Base-by-base conservation (phyloP, 2,797 vertebrate species). In the Artibeus jamaicensis region DNA sequence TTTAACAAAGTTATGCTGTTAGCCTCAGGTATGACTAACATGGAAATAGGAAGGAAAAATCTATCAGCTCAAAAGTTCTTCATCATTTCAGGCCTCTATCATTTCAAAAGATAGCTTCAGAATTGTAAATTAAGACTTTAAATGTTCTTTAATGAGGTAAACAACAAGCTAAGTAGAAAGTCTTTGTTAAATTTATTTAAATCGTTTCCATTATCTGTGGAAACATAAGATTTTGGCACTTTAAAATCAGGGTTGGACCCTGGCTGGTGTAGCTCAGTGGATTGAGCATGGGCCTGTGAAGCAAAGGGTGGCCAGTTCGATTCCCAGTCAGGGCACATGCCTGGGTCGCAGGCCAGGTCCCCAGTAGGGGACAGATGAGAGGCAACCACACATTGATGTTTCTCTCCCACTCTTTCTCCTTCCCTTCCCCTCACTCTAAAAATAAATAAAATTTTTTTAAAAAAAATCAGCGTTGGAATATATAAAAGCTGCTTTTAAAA, bases 401-500 rank as follows among this genome's bases (percentile, higher is more conserved):
- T 42, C 39, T 42, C 39, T 42, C 39, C 39, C 39, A 42, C 39
- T 42, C 39, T 42, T 42, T 42, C 39, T 42, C 39, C 39, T 42
- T 42, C 39, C 39, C 39, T 42, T 42, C 7, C 39, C 39, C 39
- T 42, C 7, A 39, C 39, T 42, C 39, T 42, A 42, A 42, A 42
- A 42, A 42, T 42, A 42, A 42, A 42, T 42, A 42, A n/a, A n/a
- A 42, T 42, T 4, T 42, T 42, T 42, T 42, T n/a, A n/a, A n/a
- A n/a, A n/a, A n/a, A 42, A 42, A 42, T 42, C 39, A 42, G 39
- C 55, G 24, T 93, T 89, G 76, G 46, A 85, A 93, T 71, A 53
- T 76, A 50, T n/a, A 76, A 79, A 91, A 89, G 24, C 37, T 78
- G 70, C 46, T 82, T 91, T 91, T 74, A 44, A 68, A 95, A 83